Percentiles rank a stretch among this genome's conserved stretches.
phyloP scores from a whole-genome alignment of 2,797 vertebrate genomes.

The Gallirallus australis region DNA sequence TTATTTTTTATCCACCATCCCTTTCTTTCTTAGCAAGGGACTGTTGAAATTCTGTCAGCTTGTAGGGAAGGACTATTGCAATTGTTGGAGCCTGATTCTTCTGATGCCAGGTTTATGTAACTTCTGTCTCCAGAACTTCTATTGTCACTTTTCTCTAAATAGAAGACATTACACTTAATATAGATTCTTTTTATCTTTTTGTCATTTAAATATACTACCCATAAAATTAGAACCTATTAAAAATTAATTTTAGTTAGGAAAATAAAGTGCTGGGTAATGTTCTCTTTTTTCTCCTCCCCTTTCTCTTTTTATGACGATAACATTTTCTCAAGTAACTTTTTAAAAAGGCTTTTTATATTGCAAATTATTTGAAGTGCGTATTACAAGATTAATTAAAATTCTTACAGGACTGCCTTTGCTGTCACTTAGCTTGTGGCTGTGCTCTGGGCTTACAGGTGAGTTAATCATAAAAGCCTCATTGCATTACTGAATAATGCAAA shows the following conservation, averaged over 20 bases:
- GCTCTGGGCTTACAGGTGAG: not conserved
- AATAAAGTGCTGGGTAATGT: constrained; percentile 29
- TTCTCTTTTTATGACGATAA: not conserved
- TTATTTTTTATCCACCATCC: not conserved
- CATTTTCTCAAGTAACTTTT: not conserved
- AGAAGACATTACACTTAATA: not conserved
- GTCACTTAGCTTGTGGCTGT: not conserved
- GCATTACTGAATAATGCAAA: not conserved
- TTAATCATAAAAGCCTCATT: not conserved
- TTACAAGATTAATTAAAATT: not conserved
- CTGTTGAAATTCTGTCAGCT: not conserved
- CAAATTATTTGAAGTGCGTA: not conserved
- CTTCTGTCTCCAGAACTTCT: not conserved
- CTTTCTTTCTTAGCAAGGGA: not conserved
- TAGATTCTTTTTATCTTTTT: constrained; percentile 21
- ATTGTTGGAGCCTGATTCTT: not conserved
- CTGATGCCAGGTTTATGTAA: not conserved
- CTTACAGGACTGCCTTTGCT: not conserved
- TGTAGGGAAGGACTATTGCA: not conserved
- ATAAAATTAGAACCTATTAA: constrained; percentile 37
- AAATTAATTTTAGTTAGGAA: constrained; percentile 20
- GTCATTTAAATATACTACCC: constrained; percentile 48
- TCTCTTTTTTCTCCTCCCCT: not conserved
- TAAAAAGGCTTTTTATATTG: not conserved
- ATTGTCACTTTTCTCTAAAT: constrained; percentile 56